Evolutionary conservation across 2,797 vertebrate genomes (phyloP).

Genomic region (Argya squamiceps): DNA sequence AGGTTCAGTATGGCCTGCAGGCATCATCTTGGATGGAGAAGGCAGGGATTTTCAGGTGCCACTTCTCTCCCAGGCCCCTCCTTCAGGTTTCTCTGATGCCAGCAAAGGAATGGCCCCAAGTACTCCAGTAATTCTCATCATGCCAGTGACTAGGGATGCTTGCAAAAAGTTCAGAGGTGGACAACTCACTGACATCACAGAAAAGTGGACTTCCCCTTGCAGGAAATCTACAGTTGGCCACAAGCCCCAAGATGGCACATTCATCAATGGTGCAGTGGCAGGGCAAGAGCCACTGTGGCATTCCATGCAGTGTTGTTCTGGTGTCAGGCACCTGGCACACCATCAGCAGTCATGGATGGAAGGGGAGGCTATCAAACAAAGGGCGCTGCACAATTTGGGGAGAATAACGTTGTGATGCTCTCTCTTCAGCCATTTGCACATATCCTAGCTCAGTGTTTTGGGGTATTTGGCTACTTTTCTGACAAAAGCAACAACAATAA

Average conservation of each 20-base stretch:
- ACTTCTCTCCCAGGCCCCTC: not conserved
- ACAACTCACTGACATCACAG: not conserved
- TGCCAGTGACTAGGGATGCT: not conserved
- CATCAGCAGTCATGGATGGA: rapidly evolving
- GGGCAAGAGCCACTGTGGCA: not conserved
- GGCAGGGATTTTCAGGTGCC: not conserved
- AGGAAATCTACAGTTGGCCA: not conserved
- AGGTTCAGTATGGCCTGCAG: not conserved
- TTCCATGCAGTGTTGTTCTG: not conserved
- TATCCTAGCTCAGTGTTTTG: not conserved
- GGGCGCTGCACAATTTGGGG: not conserved
- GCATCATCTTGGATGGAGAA: not conserved
- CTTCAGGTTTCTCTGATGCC: not conserved
- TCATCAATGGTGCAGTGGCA: not conserved
- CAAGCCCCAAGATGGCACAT: not conserved
- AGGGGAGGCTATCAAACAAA: not conserved
- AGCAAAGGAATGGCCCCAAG: not conserved
- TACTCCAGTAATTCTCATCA: not conserved
- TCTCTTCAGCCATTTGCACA: not conserved
- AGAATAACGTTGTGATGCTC: not conserved
- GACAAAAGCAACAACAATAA: not conserved
- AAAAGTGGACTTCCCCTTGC: not conserved
- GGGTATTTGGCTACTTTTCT: not conserved
- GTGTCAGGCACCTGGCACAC: not conserved
- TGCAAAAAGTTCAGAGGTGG: not conserved